Evolutionary conservation across 1,140 invertebrate species (phyloP).

Genomic region (Nomia melanderi): DNA sequence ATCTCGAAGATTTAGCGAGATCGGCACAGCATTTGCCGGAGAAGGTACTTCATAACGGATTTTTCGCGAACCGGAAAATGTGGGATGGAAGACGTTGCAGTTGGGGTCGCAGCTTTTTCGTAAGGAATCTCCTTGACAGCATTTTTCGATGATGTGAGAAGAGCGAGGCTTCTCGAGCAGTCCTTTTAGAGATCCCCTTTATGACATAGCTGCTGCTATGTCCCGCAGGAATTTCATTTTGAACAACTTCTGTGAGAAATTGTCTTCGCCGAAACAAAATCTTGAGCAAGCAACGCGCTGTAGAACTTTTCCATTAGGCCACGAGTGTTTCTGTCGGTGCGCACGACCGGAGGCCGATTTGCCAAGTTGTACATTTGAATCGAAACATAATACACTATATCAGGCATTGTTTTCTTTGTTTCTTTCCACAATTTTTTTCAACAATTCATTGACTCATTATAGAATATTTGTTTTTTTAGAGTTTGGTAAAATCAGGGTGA

Average conservation of each 20-base stretch:
- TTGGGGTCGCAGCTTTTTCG: not conserved
- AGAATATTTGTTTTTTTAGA: too few species aligned
- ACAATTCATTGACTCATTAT: too few species aligned
- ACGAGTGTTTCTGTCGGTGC: too few species aligned
- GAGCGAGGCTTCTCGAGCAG: not conserved
- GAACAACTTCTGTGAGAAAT: not conserved
- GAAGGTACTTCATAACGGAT: conserved; percentile 1
- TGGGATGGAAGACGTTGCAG: not conserved
- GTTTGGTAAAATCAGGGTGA: too few species aligned
- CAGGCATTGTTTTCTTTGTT: too few species aligned
- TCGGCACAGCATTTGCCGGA: not conserved
- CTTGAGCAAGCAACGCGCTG: too few species aligned
- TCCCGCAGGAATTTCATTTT: not conserved
- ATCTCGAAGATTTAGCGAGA: conserved; percentile 18
- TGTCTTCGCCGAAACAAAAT: not conserved
- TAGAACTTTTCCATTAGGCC: too few species aligned
- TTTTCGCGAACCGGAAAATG: conserved; percentile 16
- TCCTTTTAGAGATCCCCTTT: not conserved
- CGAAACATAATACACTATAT: too few species aligned
- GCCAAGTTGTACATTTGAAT: too few species aligned
- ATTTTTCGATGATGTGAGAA: conserved; percentile 14
- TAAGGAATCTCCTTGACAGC: not conserved
- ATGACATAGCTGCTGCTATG: too few species aligned
- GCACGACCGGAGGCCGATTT: too few species aligned
- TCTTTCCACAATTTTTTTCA: too few species aligned